Evolutionary conservation across 2,113 vertebrate genomes (phyloP).

Genomic region (Ictalurus furcatus): DNA sequence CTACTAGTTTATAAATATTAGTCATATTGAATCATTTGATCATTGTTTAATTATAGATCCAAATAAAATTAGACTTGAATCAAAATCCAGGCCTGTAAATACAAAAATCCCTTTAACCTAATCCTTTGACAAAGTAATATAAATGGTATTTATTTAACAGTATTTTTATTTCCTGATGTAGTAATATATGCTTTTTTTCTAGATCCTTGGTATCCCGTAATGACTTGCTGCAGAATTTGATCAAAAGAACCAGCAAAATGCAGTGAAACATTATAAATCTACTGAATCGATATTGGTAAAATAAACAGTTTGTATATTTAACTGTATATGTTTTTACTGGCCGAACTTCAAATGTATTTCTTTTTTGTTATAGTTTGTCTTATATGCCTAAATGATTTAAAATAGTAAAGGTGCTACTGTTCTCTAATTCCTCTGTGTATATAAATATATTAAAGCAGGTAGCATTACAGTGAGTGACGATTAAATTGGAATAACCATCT

Average conservation of each 20-base stretch:
- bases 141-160: background rate
- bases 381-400: background rate
- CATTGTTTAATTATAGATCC: background rate
- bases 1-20: background rate
- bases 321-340: background rate
- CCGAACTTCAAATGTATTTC: background rate
- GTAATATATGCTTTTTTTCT: background rate
- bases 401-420: background rate
- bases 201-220: background rate
- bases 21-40: background rate
- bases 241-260: background rate
- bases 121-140: background rate
- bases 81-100: background rate
- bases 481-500: background rate
- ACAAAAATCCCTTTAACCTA: background rate
- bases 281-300: background rate
- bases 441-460: background rate
- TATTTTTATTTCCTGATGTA: background rate
- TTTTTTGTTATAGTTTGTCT: background rate
- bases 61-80: background rate
- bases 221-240: background rate
- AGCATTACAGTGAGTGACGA: no score
- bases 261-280: background rate
- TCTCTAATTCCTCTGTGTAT: background rate
- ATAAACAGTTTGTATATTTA: background rate